Conservation (phyloP, 1,140 invertebrate genomes). For the Zaprionus davidi region DNA sequence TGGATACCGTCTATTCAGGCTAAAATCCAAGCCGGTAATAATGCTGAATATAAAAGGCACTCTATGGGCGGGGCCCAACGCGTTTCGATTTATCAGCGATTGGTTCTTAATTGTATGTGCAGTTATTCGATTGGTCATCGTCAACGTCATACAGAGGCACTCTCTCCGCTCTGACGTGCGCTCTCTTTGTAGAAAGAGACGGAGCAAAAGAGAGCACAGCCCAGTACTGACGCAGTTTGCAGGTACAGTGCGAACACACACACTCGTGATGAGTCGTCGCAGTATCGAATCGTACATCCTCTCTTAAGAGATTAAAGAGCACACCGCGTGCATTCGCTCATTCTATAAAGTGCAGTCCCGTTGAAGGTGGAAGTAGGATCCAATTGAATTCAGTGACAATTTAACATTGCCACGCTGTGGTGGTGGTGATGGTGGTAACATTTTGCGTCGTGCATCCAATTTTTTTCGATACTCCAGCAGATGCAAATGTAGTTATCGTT, state of each 20-base stretch:
- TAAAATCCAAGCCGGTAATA: not conserved
- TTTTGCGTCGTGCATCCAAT: constrained; percentile 27
- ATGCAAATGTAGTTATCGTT: constrained; percentile 11
- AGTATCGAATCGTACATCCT: not conserved
- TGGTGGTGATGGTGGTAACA: constrained; percentile 44
- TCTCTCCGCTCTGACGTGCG: not conserved
- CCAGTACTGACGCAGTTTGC: not conserved
- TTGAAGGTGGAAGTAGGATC: constrained; percentile 42
- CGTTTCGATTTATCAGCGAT: constrained; percentile 18
- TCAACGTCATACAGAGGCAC: not conserved
- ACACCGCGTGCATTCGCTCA: constrained; percentile 16
- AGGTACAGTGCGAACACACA: not conserved
- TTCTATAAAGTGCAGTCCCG: constrained; percentile 5
- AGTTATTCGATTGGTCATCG: constrained; percentile 16
- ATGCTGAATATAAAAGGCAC: not conserved
- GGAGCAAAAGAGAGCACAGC: constrained; percentile 15
- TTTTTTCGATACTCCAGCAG: constrained; percentile 9
- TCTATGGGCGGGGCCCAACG: constrained; percentile 5
- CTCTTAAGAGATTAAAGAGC: constrained; percentile 43
- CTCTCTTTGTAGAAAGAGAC: constrained; percentile 27
- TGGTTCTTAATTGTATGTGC: constrained; percentile 21
- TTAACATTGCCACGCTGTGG: constrained; percentile 63
- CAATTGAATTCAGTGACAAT: constrained; percentile 58
- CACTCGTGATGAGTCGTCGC: not conserved
- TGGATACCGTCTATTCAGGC: not conserved